These are phyloP conservation scores for Lophochroa leadbeateri DNA, from an alignment of 2,113 vertebrate genomes.

Conservation along the genomic window DNA sequence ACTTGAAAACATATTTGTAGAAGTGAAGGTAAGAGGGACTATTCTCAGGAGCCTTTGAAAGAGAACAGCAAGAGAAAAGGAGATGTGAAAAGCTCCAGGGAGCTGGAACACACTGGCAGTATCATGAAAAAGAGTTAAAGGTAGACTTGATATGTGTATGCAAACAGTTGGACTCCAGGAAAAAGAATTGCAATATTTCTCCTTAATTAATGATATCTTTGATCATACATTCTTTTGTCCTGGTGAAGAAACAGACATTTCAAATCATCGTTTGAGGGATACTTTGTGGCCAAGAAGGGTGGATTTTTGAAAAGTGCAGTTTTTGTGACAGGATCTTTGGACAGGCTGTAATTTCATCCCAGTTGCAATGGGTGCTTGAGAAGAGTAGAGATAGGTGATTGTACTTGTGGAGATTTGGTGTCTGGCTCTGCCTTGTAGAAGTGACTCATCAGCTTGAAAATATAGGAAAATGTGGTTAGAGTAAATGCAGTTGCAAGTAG, in stretches of 20 bases:
- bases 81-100: background rate
- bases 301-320: background rate
- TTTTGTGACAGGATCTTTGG: background rate
- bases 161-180: background rate
- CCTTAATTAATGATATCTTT: background rate
- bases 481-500: background rate
- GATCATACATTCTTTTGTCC: background rate
- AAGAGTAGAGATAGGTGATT: background rate
- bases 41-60: rapidly evolving
- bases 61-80: background rate
- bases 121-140: background rate
- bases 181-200: background rate
- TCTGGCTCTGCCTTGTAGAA: background rate
- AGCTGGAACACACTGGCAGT: background rate
- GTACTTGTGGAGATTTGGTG: background rate
- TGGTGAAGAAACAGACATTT: background rate
- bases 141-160: rapidly evolving
- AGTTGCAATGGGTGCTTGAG: background rate
- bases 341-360: background rate
- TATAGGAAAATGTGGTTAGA: background rate
- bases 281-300: background rate
- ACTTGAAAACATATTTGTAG: background rate
- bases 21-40: background rate
- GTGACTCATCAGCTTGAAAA: background rate
- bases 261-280: background rate